These are phyloP conservation scores for Apostichopus leukothele DNA, from an alignment of 53 echinoderm and acorn worm species.

Conservation along the genomic window DNA sequence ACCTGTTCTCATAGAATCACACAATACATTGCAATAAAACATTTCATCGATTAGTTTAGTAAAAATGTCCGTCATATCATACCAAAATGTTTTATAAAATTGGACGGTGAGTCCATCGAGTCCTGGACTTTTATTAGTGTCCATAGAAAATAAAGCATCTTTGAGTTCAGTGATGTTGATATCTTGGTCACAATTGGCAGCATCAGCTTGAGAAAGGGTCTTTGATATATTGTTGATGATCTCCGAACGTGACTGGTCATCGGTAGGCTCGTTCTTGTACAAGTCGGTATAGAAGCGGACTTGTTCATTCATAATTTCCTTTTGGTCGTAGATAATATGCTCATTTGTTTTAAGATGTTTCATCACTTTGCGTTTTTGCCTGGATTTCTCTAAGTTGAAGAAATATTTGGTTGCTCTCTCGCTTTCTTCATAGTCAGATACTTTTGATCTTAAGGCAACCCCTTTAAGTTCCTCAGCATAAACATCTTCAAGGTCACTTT, in stretches of 20 bases:
- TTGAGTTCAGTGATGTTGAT: neutral
- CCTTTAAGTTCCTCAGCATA: neutral
- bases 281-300: neutral
- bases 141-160: conserved; percentile 39
- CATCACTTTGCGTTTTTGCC: conserved; percentile 15
- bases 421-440: neutral
- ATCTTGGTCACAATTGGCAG: neutral
- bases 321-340: neutral
- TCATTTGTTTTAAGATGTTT: neutral
- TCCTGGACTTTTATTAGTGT: conserved; percentile 53
- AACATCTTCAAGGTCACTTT: neutral
- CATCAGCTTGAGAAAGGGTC: neutral
- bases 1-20: conserved; percentile 27
- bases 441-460: neutral
- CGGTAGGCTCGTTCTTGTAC: neutral
- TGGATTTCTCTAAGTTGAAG: neutral
- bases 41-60: neutral
- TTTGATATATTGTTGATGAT: conserved; percentile 5
- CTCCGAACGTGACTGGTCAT: neutral
- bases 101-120: conserved; percentile 56
- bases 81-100: conserved; percentile 55
- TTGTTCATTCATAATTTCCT: neutral
- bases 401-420: neutral
- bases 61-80: conserved; percentile 1
- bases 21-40: neutral